Conservation (phyloP, 2,113 vertebrate species). For the Marcusenius ussheri region DNA sequence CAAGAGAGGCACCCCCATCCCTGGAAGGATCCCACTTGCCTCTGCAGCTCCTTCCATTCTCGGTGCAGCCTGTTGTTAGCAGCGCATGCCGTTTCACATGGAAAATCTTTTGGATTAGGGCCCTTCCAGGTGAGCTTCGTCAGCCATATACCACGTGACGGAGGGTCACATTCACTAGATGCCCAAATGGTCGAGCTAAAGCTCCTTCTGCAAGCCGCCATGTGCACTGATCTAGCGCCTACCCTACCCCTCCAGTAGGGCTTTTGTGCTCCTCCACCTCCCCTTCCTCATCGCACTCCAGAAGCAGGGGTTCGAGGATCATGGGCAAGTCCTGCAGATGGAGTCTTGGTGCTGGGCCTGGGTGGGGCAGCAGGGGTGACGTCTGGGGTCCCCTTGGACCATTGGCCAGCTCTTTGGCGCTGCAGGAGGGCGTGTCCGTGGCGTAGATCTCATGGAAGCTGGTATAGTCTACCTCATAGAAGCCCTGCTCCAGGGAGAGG, state of each 20-base stretch:
- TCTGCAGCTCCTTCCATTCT: neutral
- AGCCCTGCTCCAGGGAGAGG: conserved; percentile 71
- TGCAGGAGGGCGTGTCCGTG: conserved; percentile 70
- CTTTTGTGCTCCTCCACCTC: neutral
- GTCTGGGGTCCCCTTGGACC: neutral
- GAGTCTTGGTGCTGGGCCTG: neutral
- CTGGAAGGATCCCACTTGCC: neutral
- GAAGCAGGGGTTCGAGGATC: neutral
- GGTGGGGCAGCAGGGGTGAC: neutral
- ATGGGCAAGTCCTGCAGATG: neutral
- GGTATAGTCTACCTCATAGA: conserved; percentile 76
- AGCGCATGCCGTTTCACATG: neutral
- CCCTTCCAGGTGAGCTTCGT: neutral
- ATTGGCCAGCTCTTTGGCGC: conserved; percentile 66
- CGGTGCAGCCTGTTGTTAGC: neutral
- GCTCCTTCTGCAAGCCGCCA: neutral
- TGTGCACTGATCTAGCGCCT: neutral
- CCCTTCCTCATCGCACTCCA: neutral
- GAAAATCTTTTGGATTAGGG: neutral
- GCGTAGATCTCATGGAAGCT: conserved; percentile 75
- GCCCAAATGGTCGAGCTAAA: too few species aligned
- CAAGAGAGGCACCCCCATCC: neutral
- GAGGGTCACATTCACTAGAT: neutral
- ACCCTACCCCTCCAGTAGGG: neutral
- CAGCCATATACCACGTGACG: neutral